Percentiles rank a stretch among this genome's conserved stretches.
Evolutionary conservation across 2,888 invertebrate genomes (phyloP).

Genomic region (Tanytarsus gracilentus): DNA sequence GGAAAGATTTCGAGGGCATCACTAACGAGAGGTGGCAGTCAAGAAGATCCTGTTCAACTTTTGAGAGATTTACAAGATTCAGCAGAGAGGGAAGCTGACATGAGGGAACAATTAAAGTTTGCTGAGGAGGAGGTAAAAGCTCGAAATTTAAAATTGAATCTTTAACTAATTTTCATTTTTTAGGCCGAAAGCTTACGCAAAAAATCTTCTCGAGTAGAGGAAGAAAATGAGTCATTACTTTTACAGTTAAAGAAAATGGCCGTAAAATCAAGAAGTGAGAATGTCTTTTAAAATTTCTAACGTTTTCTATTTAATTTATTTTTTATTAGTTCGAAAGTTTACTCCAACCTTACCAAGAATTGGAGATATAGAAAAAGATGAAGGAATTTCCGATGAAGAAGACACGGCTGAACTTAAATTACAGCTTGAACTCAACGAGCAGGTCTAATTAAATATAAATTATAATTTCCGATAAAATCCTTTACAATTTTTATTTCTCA

Average conservation of each 20-base stretch:
- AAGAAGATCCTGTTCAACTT: slow-evolving; percentile 72
- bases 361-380: slow-evolving; percentile 59
- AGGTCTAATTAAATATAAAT: slow-evolving; percentile 42
- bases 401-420: slow-evolving; percentile 75
- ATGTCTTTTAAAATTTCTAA: slow-evolving; percentile 43
- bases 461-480: slow-evolving; percentile 3
- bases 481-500: slow-evolving; percentile 34
- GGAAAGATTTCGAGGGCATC: slow-evolving; percentile 62
- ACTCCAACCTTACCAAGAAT: slow-evolving; percentile 59
- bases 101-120: slow-evolving; percentile 84
- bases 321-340: slow-evolving; percentile 53
- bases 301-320: slow-evolving; percentile 17
- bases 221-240: slow-evolving; percentile 92
- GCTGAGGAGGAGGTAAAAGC: slow-evolving; percentile 78
- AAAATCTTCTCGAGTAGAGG: slow-evolving; percentile 86
- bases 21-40: slow-evolving; percentile 66
- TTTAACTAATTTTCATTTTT: slow-evolving; percentile 35
- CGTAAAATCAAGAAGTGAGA: slow-evolving; percentile 70
- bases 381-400: slow-evolving; percentile 67
- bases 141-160: neutral
- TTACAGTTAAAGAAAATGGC: slow-evolving; percentile 95
- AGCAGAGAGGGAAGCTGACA: slow-evolving; percentile 84
- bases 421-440: slow-evolving; percentile 79
- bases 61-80: slow-evolving; percentile 84
- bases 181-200: slow-evolving; percentile 80